Base-by-base conservation (phyloP, 2,888 invertebrate genomes). In the Pandemis cinnamomeana region DNA sequence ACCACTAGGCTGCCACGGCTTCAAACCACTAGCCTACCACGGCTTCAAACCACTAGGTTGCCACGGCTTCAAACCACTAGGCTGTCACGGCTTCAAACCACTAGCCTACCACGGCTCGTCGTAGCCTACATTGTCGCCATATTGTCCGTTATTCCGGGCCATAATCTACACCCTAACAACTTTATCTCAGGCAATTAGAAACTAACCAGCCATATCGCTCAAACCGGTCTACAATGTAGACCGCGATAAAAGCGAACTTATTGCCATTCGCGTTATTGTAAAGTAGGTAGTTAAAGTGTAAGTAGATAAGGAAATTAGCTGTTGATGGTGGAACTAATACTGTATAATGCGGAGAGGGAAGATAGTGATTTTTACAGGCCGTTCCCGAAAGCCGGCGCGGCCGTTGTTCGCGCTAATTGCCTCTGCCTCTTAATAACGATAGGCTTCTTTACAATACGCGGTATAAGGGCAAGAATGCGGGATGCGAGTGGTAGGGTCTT, bases 291-390 rank as follows among this genome's bases (percentile, higher is more conserved):
- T 20, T 58, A 11, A 10, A 46, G 11, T 20, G 15, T 3, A 7
- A 61, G 41, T n/a, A 64, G 46, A 64, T 48, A 46, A 27, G 27
- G 27, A 48, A 48, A 27, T 8, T 46, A 20, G 44, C 6, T 36
- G 46, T 13, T 36, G 48, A 48, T 7, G 64, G 27, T 27, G 13
- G 46, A 36, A 5, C 27, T 46, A n/a, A 64, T 48, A 15, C 10
- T 7, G 64, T 46, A 46, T 15, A 20, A 48, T 58, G 15, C 67
- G 53, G 44, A 11, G 5, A 11, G 48, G 42, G 27, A 36, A 66
- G 72, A 46, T 72, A 68, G 72, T 55, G 72, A 67, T 72, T 67
- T 67, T 72, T 67, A 62, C 67, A 11, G 66, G 41, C 46, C 13
- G 36, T 72, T 55, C 44, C 53, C 67, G 44, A 41, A 67, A 68